Percentiles rank a stretch among this genome's conserved stretches.
Conservation (phyloP, 2,888 invertebrate genomes). For the Deilephila porcellus region DNA sequence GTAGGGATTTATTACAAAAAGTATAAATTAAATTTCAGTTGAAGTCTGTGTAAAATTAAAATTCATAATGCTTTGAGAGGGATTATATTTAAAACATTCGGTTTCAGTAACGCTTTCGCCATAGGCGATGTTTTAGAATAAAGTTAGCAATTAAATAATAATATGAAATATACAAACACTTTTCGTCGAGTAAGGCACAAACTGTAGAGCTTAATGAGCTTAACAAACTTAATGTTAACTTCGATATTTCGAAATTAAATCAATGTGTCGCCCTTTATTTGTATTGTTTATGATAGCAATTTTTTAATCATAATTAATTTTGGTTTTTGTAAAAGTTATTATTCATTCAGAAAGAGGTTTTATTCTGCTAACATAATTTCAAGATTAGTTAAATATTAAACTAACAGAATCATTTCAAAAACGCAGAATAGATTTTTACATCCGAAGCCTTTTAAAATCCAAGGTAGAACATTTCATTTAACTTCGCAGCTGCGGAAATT, state of each 20-base stretch:
- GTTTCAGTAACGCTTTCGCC: too few relatives aligned
- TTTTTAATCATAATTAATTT: background rate
- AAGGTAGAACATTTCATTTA: background rate
- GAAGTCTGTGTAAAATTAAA: too few relatives aligned
- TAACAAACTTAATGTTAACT: background rate
- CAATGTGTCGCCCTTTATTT: background rate
- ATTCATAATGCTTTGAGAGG: too few relatives aligned
- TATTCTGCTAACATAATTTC: background rate
- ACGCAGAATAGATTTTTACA: background rate
- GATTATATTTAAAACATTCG: too few relatives aligned
- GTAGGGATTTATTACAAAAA: too few relatives aligned
- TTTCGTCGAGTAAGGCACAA: background rate
- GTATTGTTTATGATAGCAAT: background rate
- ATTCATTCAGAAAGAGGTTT: background rate
- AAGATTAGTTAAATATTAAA: background rate
- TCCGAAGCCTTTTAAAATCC: background rate
- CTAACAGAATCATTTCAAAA: background rate
- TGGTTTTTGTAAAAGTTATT: background rate
- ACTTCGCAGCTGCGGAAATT: background rate
- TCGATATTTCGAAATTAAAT: background rate
- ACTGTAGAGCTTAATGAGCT: background rate
- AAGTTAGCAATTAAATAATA: background rate
- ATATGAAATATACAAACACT: constrained; percentile 1
- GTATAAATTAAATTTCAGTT: too few relatives aligned
- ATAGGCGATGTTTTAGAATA: background rate